phyloP scores from a whole-genome alignment of 2,113 vertebrate genomes.

The Percina caprodes region DNA sequence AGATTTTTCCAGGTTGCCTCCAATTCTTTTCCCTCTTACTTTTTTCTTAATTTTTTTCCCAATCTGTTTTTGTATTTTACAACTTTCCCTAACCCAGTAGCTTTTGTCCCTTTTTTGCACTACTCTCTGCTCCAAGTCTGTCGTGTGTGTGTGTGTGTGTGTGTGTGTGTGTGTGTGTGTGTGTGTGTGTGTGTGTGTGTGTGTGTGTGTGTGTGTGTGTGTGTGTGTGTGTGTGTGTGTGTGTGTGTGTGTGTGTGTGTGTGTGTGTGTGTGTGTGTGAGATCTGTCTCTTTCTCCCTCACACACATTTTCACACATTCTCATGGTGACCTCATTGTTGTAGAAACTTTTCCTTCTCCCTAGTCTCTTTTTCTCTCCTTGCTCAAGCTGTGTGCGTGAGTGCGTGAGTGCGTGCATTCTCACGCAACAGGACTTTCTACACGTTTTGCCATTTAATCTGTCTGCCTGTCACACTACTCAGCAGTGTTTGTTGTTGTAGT shows the following conservation, averaged over 20 bases:
- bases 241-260: conserved; percentile 4
- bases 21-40: neutral
- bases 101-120: neutral
- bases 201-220: neutral
- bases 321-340: conserved; percentile 32
- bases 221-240: neutral
- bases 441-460: neutral
- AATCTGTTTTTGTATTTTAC: conserved; percentile 26
- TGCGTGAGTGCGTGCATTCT: conserved; percentile 13
- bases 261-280: neutral
- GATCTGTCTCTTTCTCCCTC: neutral
- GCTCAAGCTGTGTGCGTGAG: conserved; percentile 8
- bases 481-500: conserved; percentile 35
- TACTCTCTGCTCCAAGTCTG: neutral
- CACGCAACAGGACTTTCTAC: conserved; percentile 3
- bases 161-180: neutral
- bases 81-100: neutral
- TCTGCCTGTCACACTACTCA: conserved; percentile 11
- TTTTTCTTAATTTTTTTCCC: neutral
- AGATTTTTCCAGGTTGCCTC: conserved; percentile 31
- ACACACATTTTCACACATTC: conserved; percentile 22
- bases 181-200: neutral
- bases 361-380: conserved; percentile 26
- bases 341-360: conserved; percentile 43
- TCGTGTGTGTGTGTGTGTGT: conserved; percentile 1